phyloP scores from a whole-genome alignment of 1,140 invertebrate species.

The Sesamia nonagrioides region DNA sequence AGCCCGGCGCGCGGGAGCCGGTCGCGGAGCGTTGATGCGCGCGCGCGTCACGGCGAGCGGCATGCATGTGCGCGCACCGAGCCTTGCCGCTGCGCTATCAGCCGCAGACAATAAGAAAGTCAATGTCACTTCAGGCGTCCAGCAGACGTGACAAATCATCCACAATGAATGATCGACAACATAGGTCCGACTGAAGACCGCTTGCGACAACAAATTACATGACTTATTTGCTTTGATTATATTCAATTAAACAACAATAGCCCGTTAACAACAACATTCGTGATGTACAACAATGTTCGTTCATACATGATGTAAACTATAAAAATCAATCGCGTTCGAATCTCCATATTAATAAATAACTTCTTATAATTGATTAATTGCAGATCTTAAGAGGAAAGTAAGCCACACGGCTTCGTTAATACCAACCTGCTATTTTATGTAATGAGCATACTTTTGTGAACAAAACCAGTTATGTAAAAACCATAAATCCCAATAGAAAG shows the following conservation, averaged over 20 bases:
- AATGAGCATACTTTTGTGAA: conserved; percentile 39
- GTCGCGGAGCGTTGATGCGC: conserved; percentile 78
- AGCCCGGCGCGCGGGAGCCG: conserved; percentile 76
- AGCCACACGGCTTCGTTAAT: conserved; percentile 20
- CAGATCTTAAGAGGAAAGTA: conserved; percentile 28
- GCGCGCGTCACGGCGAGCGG: conserved; percentile 78
- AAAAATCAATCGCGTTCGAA: background rate
- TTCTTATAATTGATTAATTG: conserved; percentile 6
- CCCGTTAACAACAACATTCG: background rate
- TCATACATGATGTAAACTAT: background rate
- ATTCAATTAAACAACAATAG: conserved; percentile 18
- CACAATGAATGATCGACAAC: conserved; percentile 57
- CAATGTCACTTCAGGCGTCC: conserved; percentile 76
- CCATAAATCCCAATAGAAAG: conserved; percentile 51
- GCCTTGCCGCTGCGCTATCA: conserved; percentile 65
- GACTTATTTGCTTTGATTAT: conserved; percentile 50
- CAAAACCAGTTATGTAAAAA: conserved; percentile 49
- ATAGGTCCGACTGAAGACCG: conserved; percentile 49
- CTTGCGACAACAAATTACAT: conserved; percentile 51
- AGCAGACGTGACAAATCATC: conserved; percentile 62
- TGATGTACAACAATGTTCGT: too few species aligned
- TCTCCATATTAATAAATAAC: background rate
- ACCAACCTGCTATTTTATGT: conserved; percentile 44
- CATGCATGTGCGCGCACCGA: conserved; percentile 72
- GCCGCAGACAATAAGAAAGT: conserved; percentile 76